Base-by-base conservation (phyloP, 1,140 invertebrate species). In the Paralvinella palmiformis region DNA sequence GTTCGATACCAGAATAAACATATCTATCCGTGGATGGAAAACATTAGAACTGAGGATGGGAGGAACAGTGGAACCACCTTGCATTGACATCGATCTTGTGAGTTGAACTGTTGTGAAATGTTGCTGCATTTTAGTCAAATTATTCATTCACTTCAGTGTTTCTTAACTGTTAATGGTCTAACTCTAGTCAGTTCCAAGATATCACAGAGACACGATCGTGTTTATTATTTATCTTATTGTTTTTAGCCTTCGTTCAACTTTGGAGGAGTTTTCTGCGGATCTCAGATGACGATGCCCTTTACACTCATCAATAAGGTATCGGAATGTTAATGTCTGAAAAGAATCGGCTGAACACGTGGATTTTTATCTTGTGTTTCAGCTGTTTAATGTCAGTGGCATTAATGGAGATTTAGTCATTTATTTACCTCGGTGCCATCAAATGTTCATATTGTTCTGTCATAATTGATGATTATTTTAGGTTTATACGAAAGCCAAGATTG, bases 221-320 rank as follows among this genome's bases (percentile, higher is more conserved):
- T 60, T 37, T 13, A 20, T 64, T 13, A 13, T 44, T 56, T 36
- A 44, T 48, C 32, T 33, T 66, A 55, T 56, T 52, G 45, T 32
- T 73, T 73, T 24, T 69, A 80, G 79, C 56, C 69, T 13, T 69
- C 63, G 15, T 79, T 81, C 70, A 72, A 77, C 59, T 73, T 81
- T 72, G 77, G 77, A 52, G 79, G 79, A 22, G 75, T 81, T 0
- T 79, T 71, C 58, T 78, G 75, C 71, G 78, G 78, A 17, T 76
- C 76, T 22, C 67, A 68, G 20, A 68, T 69, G 7, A 71, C 69
- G 5, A 62, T 75, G 7, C 64, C 72, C 4, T 81, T 81, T 64
- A 71, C 65, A 45, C 55, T 81, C 27, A 66, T 62, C 10, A 81
- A 81, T 68, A 77, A 72, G 69, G 76, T 76, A 71, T 63, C 50